A percentile compares a stretch with the other conserved stretches of the same genome.
Conservation (phyloP, 2,113 vertebrate species). For the Neomonachus schauinslandi region DNA sequence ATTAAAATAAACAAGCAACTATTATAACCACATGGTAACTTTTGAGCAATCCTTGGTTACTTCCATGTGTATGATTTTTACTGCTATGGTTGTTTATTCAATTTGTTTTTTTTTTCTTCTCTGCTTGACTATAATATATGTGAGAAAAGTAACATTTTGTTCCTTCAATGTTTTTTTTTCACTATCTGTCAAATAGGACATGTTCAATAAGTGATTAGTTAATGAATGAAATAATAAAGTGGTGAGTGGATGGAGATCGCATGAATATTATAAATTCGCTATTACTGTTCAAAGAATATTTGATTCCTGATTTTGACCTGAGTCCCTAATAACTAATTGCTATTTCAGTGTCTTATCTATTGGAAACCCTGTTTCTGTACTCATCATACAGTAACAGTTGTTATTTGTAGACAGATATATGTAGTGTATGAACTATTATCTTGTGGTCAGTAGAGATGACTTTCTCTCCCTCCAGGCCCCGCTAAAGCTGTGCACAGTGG, state of each 20-base stretch:
- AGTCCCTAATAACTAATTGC: neutral
- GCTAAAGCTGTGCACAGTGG: neutral
- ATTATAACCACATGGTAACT: neutral
- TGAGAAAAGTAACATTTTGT: slow-evolving; percentile 11
- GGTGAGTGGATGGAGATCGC: neutral
- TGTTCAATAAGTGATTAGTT: neutral
- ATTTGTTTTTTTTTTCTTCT: neutral
- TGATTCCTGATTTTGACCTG: neutral
- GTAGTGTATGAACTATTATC: neutral
- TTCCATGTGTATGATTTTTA: slow-evolving; percentile 1
- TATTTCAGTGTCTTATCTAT: neutral
- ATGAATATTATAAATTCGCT: neutral
- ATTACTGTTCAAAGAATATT: neutral
- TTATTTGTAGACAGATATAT: neutral
- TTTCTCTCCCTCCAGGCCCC: neutral
- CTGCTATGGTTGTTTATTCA: neutral
- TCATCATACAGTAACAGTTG: neutral
- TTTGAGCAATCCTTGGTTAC: neutral
- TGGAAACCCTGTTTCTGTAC: neutral
- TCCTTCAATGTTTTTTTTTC: neutral
- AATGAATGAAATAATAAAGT: neutral
- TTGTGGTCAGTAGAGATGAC: neutral
- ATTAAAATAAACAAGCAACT: neutral
- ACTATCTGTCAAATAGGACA: neutral
- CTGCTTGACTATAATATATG: neutral